A percentile compares a stretch with the other conserved stretches of the same genome.
Evolutionary conservation across 2,888 invertebrate species (phyloP).

Genomic region (Agrilus cyanescens): DNA sequence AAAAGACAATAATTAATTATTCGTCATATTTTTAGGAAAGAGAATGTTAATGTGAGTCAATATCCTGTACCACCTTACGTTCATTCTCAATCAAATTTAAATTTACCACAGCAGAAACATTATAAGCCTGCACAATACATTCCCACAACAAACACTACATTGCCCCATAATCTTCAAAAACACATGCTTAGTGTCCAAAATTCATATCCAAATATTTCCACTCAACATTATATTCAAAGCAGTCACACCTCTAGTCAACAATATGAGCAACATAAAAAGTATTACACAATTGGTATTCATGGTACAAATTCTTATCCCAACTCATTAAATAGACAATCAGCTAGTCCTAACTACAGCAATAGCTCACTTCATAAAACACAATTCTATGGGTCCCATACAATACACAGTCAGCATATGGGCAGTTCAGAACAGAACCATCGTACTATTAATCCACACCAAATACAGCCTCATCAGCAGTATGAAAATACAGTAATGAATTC

Average conservation of each 20-base stretch:
- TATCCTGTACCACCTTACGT: slow-evolving; percentile 10
- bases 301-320: slow-evolving; percentile 1
- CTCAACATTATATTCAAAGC: slow-evolving; percentile 12
- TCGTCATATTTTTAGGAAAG: slow-evolving; percentile 12
- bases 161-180: slow-evolving; percentile 11
- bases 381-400: slow-evolving; percentile 20
- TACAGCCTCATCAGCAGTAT: slow-evolving; percentile 34
- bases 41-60: slow-evolving; percentile 8
- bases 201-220: slow-evolving; percentile 10
- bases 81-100: slow-evolving; percentile 16
- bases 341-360: slow-evolving; percentile 19
- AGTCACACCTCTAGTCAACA: slow-evolving; percentile 1
- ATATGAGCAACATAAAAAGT: too few relatives aligned
- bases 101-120: slow-evolving; percentile 15
- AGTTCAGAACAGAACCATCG: slow-evolving; percentile 11
- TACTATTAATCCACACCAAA: slow-evolving; percentile 27
- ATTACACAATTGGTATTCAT: too few relatives aligned
- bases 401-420: slow-evolving; percentile 12
- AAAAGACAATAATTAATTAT: slow-evolving; percentile 20
- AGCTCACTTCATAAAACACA: slow-evolving; percentile 18
- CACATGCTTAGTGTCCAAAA: slow-evolving; percentile 5
- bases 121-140: slow-evolving; percentile 10
- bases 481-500: slow-evolving; percentile 28
- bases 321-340: slow-evolving; percentile 19
- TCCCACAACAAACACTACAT: slow-evolving; percentile 11